These are phyloP conservation scores for Papilio elwesi DNA, from an alignment of 2,888 invertebrate species.

Conservation along the genomic window DNA sequence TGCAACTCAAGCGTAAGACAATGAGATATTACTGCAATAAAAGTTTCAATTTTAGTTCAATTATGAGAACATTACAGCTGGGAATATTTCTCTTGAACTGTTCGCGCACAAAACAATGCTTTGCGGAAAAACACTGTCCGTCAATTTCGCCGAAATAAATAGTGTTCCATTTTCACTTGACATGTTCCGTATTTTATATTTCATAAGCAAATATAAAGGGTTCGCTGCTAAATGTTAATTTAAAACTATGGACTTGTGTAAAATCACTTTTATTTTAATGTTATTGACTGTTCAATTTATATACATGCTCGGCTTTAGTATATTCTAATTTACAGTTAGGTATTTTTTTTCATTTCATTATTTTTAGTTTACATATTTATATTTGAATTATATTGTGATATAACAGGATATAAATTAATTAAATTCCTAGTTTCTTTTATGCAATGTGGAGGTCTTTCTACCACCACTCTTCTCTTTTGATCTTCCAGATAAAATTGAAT, in stretches of 20 bases:
- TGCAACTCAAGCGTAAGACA: not conserved
- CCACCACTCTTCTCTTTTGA: not conserved
- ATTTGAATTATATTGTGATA: no score
- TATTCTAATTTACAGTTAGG: no score
- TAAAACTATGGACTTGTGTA: not conserved
- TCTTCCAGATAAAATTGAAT: slow-evolving; percentile 12
- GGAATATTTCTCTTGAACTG: slow-evolving; percentile 18
- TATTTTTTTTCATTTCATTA: no score
- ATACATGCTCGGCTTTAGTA: no score
- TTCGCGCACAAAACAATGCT: slow-evolving; percentile 19
- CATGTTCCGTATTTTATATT: slow-evolving; percentile 20
- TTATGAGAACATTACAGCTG: slow-evolving; percentile 13
- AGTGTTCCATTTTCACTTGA: slow-evolving; percentile 30
- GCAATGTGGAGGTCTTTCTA: not conserved
- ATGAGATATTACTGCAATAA: slow-evolving; percentile 9
- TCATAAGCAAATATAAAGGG: slow-evolving; percentile 4
- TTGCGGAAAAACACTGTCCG: slow-evolving; percentile 32
- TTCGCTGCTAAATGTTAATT: slow-evolving; percentile 10
- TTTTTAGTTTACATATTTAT: no score
- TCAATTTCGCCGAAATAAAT: slow-evolving; percentile 29
- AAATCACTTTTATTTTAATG: not conserved
- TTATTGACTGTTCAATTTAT: not conserved
- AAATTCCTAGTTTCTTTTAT: not conserved
- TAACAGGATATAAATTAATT: not conserved
- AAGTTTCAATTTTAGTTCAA: slow-evolving; percentile 21